Base-by-base conservation (phyloP, 2,888 invertebrate species). In the Phorcus lineatus region DNA sequence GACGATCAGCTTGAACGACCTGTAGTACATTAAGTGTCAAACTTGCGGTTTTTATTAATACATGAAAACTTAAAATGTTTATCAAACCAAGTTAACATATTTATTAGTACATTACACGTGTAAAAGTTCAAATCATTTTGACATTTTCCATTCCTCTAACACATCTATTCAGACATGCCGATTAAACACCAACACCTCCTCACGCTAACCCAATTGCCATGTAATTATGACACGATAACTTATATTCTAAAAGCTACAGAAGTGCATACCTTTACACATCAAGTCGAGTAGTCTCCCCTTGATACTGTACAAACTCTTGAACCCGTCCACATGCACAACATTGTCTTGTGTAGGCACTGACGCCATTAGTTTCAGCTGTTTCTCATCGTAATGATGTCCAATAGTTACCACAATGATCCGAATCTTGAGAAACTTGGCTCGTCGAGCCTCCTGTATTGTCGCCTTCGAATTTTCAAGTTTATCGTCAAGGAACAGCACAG, bases 401-500 rank as follows among this genome's bases (percentile, higher is more conserved):
- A 82, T n/a, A 4, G 79, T 57, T 22, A 84, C 81, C 19, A 81
- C 80, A 13, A 83, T 31, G n/a, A 84, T 67, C 16, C 28, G 54
- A 2, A 85, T 82, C 1, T 80, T 57, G 78, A 78, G 31, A 17
- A 79, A 81, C 31, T 76, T 80, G 0, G 83, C 67, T 9, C 81
- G 75, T n/a, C 19, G 78, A 6, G 81, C 74, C 52, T 82, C 83
- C 6, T 70, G 77, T 17, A 75, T 74, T 28, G 83, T 74, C 4
- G 66, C 80, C 22, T 24, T 52, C 6, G 67, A 3, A 47, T 82
- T 80, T 1, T 74, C 53, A 52, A 85, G 70, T 16, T 74, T 53
- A 11, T 78, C 78, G 36, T 81, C 82, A 9, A 83, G 57, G 24
- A 85, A 84, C 0, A 85, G 40, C 17, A 85, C 82, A 22, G 82